Base-by-base conservation (phyloP, 2,797 vertebrate species). In the Onychomys leucogaster region DNA sequence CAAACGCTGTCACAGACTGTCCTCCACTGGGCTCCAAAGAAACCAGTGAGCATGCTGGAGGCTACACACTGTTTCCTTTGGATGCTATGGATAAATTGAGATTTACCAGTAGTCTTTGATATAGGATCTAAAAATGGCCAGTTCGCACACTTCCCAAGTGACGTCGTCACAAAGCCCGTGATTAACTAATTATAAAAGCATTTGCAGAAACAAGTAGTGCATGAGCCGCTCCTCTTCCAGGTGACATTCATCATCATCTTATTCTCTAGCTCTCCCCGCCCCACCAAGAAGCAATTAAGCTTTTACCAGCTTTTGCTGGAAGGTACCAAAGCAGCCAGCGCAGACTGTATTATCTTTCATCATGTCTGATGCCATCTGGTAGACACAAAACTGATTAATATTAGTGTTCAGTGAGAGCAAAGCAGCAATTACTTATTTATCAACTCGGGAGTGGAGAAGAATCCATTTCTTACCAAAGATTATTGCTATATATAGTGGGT, bases 121-220 rank as follows among this genome's bases (percentile, higher is more conserved):
- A 12, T 81, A 65, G 84, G 61, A 90, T 89, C 87, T 94, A 91
- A 75, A 88, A 57, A 32, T 25, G 2, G 55, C 46, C 61, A 69
- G 2, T 94, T 84, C 84, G 85, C 83, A 86, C 29, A 67, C 71
- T 34, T 87, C 84, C 29, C 43, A 88, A 67, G 78, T 46, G 65
- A 87, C 77, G 19, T 63, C 34, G 67, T 78, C 94, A 32, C 69
- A 90, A 95, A 87, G 75, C 59, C 82, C 86, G 77, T 78, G 82
- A 89, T 81, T 89, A 92, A 95, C 83, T 89, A 81, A 69, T 94
- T 91, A 86, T 59, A 82, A 96, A 97, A 96, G 59, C 82, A 78
- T 84, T 96, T 65, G 41, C 29, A 34, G 94, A 95, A n/a, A 73
- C 49, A 52, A 91, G 52, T 46, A 19, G 78, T 81, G 65, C 87